Base-by-base conservation (phyloP, 23 tunicate species). In the Corella eumyota region DNA sequence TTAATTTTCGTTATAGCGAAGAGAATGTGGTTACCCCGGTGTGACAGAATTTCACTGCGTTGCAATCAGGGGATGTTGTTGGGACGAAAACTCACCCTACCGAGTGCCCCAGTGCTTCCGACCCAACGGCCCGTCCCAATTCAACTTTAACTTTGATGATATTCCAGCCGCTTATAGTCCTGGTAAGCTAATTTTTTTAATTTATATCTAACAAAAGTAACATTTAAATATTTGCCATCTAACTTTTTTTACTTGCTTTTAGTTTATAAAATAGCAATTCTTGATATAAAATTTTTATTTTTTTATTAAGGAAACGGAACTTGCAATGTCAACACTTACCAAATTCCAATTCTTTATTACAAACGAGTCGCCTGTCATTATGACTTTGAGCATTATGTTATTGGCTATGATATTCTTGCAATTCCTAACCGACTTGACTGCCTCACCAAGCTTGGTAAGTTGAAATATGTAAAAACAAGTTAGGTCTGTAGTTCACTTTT, bases 11-110 rank as follows among this genome's bases (percentile, higher is more conserved):
- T 53, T 53, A 40, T 40, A 79, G 88, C 68, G 99, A 48, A 54
- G 22, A 17, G 99, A 93, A 36, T 93, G 99, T 55, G 99, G 99
- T n/a, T 93, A 84, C 63, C 99, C 99, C 0, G 99, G 99, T 34
- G 78, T 93, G 31, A 88, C 99, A 20, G 87, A 93, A 57, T 93
- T 93, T 52, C 99, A 93, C 38, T 93, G 99, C 66, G 90, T 85
- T n/a, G 99, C 99, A n/a, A 67, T 93, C 45, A 75, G 99, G 17
- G 99, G 99, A 34, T 93, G 99, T 71, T 93, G 99, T 55, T 93
- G 99, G 99, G 99, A 93, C 34, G 87, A 32, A 0, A 44, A 64
- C 34, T 64, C 90, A 1, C 65, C 90, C 2, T 65, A 38, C 67
- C 58, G 80, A 62, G 73, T 93, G n/a, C 79, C 99, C 9, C 99